Conservation (phyloP, 2,113 vertebrate species). For the Caretta caretta region DNA sequence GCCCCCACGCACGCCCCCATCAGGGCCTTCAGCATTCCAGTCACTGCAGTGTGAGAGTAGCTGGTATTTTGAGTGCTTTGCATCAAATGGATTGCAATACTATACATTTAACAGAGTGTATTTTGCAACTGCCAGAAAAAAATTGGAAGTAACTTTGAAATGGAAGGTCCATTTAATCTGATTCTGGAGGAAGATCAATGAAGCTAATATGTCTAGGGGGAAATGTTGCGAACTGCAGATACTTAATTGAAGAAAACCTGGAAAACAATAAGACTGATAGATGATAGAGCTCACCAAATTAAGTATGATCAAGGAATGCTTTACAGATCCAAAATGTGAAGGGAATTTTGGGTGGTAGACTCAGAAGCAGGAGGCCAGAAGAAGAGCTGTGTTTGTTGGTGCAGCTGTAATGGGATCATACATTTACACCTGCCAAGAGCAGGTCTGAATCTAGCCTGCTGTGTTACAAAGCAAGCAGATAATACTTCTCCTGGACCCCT, state of each 20-base stretch:
- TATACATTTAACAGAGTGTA: slow-evolving; percentile 17
- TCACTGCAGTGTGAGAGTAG: slow-evolving; percentile 29
- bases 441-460: background rate
- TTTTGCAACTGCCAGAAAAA: slow-evolving; percentile 39
- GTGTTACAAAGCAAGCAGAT: background rate
- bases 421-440: background rate
- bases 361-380: background rate
- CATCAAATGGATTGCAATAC: slow-evolving; percentile 63
- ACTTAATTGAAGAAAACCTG: background rate
- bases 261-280: background rate
- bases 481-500: background rate
- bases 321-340: background rate
- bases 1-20: background rate
- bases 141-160: background rate
- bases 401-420: background rate
- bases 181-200: background rate
- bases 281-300: background rate
- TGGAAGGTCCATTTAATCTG: background rate
- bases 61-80: background rate
- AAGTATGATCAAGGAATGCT: fast-evolving
- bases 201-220: fast-evolving
- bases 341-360: background rate
- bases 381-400: background rate
- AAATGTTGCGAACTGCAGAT: background rate
- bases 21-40: slow-evolving; percentile 6